These are phyloP conservation scores for Nothura maculosa DNA, from an alignment of 2,797 vertebrate genomes.

Conservation along the genomic window DNA sequence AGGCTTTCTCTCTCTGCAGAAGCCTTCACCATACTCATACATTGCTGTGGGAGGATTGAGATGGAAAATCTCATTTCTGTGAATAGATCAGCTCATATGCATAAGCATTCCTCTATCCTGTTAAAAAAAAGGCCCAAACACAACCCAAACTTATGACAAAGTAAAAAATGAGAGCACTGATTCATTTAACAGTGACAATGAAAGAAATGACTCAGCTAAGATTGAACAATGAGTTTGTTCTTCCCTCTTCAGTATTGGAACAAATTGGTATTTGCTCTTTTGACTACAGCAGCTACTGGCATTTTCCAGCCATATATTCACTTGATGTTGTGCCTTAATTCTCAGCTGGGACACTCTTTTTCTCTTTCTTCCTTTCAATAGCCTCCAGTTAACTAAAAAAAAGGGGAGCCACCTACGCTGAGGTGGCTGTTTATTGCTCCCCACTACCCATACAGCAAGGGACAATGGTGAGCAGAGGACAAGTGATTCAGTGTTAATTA, in stretches of 20 bases:
- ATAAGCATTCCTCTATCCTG: neutral
- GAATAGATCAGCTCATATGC: neutral
- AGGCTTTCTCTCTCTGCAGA: neutral
- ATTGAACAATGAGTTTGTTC: neutral
- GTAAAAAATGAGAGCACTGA: conserved; percentile 14
- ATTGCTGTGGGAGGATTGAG: neutral
- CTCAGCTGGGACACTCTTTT: neutral
- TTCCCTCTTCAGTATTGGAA: neutral
- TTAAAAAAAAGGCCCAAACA: conserved; percentile 5
- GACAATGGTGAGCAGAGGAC: neutral
- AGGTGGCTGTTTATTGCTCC: conserved; percentile 8
- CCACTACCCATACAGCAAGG: fast-evolving
- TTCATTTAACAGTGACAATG: conserved; percentile 19
- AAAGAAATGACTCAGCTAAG: conserved; percentile 25
- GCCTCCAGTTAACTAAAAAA: neutral
- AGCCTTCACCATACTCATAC: neutral
- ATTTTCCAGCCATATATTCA: neutral
- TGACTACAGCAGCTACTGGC: neutral
- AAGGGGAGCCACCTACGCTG: conserved; percentile 16
- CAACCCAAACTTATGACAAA: neutral
- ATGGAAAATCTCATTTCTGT: neutral
- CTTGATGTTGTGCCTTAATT: neutral
- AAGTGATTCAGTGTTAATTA: conserved; percentile 47
- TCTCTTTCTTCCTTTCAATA: neutral
- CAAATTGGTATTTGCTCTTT: neutral